Conservation (phyloP, 2,113 vertebrate species). For the Nothoprocta pentlandii region DNA sequence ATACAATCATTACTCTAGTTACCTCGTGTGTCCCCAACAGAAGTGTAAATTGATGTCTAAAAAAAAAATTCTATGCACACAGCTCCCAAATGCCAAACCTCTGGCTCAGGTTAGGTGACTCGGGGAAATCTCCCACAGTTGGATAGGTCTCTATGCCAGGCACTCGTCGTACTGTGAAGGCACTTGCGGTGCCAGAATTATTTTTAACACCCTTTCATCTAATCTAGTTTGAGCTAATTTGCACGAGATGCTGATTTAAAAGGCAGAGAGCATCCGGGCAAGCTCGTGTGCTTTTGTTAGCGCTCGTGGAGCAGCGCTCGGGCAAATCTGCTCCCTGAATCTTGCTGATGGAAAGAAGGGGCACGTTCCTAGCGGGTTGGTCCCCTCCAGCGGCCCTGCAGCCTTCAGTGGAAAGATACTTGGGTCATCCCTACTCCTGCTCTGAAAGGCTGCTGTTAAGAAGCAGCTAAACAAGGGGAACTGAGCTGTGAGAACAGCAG, state of each 20-base stretch:
- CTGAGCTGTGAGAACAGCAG: background rate
- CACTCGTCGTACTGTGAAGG: background rate
- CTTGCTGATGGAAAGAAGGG: background rate
- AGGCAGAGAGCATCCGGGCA: background rate
- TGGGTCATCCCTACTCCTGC: background rate
- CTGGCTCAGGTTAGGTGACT: background rate
- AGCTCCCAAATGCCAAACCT: background rate
- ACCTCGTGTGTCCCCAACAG: background rate
- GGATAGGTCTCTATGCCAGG: background rate
- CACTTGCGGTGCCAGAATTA: background rate
- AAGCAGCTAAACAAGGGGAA: conserved; percentile 7
- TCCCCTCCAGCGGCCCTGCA: background rate
- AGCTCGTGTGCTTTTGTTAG: background rate
- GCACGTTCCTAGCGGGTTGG: background rate
- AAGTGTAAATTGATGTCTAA: background rate
- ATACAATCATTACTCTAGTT: background rate
- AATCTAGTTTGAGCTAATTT: background rate
- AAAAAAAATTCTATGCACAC: background rate
- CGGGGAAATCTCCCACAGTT: background rate
- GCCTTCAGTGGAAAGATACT: background rate
- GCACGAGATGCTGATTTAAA: background rate
- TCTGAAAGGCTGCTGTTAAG: background rate
- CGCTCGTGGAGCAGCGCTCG: background rate
- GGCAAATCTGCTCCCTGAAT: background rate
- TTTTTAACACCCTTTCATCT: background rate